Conservation (phyloP, 1,140 invertebrate species). For the Dendrolimus kikuchii region DNA sequence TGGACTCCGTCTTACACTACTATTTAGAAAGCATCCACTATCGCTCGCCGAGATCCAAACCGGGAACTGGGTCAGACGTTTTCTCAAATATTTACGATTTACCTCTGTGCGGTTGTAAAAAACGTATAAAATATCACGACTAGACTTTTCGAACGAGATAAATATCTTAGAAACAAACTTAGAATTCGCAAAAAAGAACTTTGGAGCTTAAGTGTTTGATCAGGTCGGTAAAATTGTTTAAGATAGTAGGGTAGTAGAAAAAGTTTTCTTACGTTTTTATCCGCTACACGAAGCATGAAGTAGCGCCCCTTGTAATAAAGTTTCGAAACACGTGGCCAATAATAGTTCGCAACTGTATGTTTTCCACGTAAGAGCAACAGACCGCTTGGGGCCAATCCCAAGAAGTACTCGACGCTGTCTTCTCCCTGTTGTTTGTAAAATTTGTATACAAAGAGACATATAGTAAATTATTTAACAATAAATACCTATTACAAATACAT, state of each 20-base stretch:
- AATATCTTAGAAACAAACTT: neutral
- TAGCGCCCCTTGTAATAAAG: conserved; percentile 96
- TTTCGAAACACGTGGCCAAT: conserved; percentile 98
- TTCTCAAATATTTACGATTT: conserved; percentile 31
- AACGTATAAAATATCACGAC: too few relatives aligned
- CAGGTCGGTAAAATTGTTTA: too few relatives aligned
- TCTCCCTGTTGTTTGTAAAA: conserved; percentile 81
- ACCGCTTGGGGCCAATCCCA: conserved; percentile 97
- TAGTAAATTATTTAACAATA: conserved; percentile 1
- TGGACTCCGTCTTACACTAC: conserved; percentile 53
- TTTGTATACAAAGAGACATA: conserved; percentile 8
- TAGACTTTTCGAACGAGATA: neutral
- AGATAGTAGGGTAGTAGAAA: conserved; percentile 5
- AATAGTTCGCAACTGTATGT: conserved; percentile 98
- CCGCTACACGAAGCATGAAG: conserved; percentile 95
- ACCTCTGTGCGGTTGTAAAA: conserved; percentile 14
- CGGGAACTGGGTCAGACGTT: conserved; percentile 50
- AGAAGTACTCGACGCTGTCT: conserved; percentile 96
- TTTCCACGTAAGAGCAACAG: conserved; percentile 96
- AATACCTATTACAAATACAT: conserved; percentile 22
- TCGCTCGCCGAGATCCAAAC: conserved; percentile 39
- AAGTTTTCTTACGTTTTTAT: conserved; percentile 87
- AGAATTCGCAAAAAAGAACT: too few relatives aligned
- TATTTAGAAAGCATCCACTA: conserved; percentile 45
- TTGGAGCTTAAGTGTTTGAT: too few relatives aligned